Conservation (phyloP, 2,888 invertebrate genomes). For the Stenurella melanura region DNA sequence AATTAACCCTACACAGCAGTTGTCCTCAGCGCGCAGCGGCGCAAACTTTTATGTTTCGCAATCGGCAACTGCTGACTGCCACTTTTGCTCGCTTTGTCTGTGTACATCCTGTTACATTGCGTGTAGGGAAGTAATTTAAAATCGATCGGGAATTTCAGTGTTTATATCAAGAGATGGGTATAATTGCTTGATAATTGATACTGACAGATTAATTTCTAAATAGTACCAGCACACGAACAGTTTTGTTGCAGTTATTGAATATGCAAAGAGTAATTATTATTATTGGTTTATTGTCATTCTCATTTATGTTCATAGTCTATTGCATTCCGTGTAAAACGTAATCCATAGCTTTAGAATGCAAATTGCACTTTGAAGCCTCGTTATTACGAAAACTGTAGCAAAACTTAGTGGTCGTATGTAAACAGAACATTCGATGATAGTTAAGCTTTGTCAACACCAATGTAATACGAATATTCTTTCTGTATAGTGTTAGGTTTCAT, state of each 20-base stretch:
- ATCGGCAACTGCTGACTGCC: neutral
- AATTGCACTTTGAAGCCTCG: neutral
- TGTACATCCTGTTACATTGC: constrained; percentile 6
- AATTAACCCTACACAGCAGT: too few species aligned
- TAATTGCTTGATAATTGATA: constrained; percentile 38
- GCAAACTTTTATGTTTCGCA: neutral
- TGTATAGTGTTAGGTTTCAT: too few species aligned
- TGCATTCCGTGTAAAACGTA: neutral
- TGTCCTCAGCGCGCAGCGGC: too few species aligned
- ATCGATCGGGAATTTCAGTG: constrained; percentile 29
- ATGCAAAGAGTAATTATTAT: constrained; percentile 33
- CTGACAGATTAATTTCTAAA: constrained; percentile 37
- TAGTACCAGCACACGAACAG: constrained; percentile 15
- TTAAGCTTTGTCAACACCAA: too few species aligned
- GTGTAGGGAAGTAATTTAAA: constrained; percentile 10
- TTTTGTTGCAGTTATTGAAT: constrained; percentile 30
- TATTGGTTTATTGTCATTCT: constrained; percentile 22
- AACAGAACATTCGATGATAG: neutral
- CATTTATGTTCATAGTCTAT: neutral
- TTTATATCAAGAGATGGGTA: constrained; percentile 26
- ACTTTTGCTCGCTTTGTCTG: neutral
- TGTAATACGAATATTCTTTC: too few species aligned
- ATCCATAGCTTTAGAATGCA: neutral
- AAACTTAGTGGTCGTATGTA: neutral
- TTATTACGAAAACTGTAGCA: neutral